Evolutionary conservation across 1,140 invertebrate genomes (phyloP).

Genomic region (Proctacanthus coquilletti): DNA sequence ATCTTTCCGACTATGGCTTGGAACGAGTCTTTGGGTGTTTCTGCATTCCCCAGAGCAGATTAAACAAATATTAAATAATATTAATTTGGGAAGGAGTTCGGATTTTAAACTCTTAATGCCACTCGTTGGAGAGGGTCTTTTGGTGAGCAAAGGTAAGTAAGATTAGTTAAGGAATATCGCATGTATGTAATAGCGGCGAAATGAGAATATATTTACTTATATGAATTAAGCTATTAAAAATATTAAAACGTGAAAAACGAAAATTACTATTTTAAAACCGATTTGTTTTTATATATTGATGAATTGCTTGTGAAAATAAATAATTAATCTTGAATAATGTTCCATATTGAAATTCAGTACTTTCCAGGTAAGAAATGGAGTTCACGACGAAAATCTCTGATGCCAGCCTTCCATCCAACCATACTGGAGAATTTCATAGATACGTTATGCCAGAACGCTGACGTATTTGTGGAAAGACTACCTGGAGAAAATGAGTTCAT

Average conservation of each 20-base stretch:
- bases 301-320: background rate
- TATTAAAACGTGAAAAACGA: background rate
- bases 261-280: background rate
- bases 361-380: constrained; percentile 13
- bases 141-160: constrained; percentile 18
- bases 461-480: constrained; percentile 11
- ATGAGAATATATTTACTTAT: background rate
- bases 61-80: constrained; percentile 17
- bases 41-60: constrained; percentile 20
- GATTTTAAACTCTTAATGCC: constrained; percentile 18
- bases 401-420: constrained; percentile 17
- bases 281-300: background rate
- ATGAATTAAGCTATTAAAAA: background rate
- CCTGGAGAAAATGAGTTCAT: constrained; percentile 5
- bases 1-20: constrained; percentile 22
- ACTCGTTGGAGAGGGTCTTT: constrained; percentile 19
- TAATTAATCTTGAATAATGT: background rate
- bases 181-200: background rate
- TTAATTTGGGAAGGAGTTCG: constrained; percentile 13
- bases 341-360: background rate
- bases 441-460: constrained; percentile 11
- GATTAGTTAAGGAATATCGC: background rate
- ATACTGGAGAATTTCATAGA: constrained; percentile 13
- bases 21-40: constrained; percentile 22
- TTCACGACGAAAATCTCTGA: constrained; percentile 16